Evolutionary conservation across 2,113 vertebrate species (phyloP).

Genomic region (Macroglossus sobrinus): DNA sequence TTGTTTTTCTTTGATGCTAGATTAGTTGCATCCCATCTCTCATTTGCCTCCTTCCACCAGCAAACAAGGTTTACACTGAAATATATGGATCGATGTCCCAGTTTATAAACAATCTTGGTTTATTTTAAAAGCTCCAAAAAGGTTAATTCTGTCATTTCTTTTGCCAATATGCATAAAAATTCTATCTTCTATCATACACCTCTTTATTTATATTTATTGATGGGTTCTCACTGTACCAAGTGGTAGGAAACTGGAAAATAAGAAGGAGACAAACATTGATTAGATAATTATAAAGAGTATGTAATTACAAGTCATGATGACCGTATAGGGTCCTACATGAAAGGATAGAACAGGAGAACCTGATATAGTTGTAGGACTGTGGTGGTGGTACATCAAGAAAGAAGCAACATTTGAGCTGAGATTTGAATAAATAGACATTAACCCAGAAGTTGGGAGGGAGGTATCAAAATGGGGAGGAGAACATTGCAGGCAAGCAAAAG

Average conservation of each 20-base stretch:
- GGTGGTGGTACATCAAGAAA: not conserved
- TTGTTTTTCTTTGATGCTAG: conserved; percentile 37
- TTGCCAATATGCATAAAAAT: conserved; percentile 4
- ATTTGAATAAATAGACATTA: not conserved
- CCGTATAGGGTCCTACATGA: not conserved
- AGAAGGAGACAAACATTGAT: not conserved
- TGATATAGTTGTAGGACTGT: not conserved
- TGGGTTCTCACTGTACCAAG: not conserved
- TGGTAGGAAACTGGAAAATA: conserved; percentile 5
- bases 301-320: not conserved
- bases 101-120: conserved; percentile 4
- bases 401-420: not conserved
- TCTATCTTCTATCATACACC: not conserved
- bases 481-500: not conserved
- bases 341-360: not conserved
- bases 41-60: not conserved
- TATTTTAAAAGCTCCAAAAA: conserved; percentile 26
- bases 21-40: not conserved
- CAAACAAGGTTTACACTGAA: conserved; percentile 21
- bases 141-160: not conserved
- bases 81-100: not conserved
- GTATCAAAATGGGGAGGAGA: not conserved
- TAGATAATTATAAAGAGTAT: not conserved
- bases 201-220: not conserved
- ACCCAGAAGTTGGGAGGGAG: not conserved